Base-by-base conservation (phyloP, 1,140 invertebrate species). In the Bicyclus anynana region DNA sequence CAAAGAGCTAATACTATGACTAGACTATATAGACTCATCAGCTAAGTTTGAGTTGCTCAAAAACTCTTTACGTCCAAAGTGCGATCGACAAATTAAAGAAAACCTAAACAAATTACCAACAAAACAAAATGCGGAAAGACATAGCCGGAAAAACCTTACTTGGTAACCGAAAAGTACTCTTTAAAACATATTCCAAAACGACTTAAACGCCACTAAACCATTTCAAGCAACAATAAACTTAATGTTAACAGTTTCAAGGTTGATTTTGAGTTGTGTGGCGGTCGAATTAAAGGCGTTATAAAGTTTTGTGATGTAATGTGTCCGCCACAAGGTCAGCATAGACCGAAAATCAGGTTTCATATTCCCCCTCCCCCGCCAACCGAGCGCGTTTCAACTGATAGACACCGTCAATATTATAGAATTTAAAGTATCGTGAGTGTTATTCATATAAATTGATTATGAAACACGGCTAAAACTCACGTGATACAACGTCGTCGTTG, bases 281-380 rank as follows among this genome's bases (percentile, higher is more conserved):
- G 53, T 55, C 57, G 56, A 76, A 79, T 74, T 84, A 81, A 44
- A 79, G 71, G 74, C 76, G 74, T 81, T 83, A 77, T 83, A 79
- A 70, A 67, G 72, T 60, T 72, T 51, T 74, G 74, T 87, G 82
- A 87, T 80, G 81, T 87, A 85, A 85, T 72, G 73, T 75, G 84
- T 80, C 69, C 70, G 80, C 74, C 68, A 70, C 84, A 87, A 87
- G 84, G 84, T 85, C 84, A 87, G 72, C 71, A 78, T 87, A 85
- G 80, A 87, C 82, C 84, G 80, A 85, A 87, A 85, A 87, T 87
- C 84, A 85, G 82, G 84, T 85, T 87, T 87, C 62, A 57, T 53
- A 42, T 69, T 65, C 67, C 62, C 59, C 69, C 47, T 65, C 35
- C 61, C 52, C 59, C 57, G 51, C 52, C 38, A 63, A 64, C n/a